Conservation (phyloP, 92 coral and sea anemone genomes). For the Bergia puertoricense region DNA sequence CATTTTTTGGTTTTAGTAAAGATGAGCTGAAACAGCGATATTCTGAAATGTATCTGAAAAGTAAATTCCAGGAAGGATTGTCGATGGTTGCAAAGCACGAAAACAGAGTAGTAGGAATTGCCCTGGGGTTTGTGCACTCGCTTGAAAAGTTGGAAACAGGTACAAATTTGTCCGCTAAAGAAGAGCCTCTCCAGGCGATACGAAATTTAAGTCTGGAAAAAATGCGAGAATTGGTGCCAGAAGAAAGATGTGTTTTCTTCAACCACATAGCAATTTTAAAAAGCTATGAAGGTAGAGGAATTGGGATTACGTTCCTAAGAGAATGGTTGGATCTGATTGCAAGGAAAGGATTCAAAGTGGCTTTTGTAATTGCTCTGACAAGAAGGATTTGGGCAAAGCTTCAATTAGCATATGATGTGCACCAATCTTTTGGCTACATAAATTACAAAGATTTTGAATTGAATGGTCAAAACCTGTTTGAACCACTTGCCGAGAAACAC, state of each 20-base stretch:
- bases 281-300: neutral
- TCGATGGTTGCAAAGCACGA: neutral
- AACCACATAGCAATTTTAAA: neutral
- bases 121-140: neutral
- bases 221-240: neutral
- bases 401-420: neutral
- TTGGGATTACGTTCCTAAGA: neutral
- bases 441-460: neutral
- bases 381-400: neutral
- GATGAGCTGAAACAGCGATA: conserved; percentile 1
- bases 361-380: neutral
- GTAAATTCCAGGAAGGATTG: conserved; percentile 2
- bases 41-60: neutral
- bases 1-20: neutral
- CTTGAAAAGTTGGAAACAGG: neutral
- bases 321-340: neutral
- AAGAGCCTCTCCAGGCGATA: neutral
- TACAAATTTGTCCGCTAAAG: neutral
- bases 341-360: neutral
- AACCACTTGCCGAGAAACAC: neutral
- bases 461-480: conserved; percentile 1
- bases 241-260: neutral
- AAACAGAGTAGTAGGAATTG: neutral
- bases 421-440: neutral
- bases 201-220: neutral